These are phyloP conservation scores for Cepaea hortensis DNA, from an alignment of 2,888 invertebrate genomes.

Conservation along the genomic window DNA sequence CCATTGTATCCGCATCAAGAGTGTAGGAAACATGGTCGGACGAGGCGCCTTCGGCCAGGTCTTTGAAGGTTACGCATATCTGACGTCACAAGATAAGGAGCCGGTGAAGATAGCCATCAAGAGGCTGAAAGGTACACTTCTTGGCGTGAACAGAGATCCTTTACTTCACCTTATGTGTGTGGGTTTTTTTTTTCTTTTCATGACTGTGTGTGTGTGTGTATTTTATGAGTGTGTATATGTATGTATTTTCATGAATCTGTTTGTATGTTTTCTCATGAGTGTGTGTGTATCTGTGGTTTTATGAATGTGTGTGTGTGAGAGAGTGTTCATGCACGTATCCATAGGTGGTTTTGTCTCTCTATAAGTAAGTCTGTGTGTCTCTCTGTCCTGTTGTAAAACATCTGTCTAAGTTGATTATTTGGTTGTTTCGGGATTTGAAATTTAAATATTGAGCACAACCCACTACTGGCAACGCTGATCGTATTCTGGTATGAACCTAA, in stretches of 20 bases:
- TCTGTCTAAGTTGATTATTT: too few relatives aligned
- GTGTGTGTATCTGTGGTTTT: not conserved
- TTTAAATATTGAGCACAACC: too few relatives aligned
- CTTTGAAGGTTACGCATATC: constrained; percentile 49
- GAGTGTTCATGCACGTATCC: too few relatives aligned
- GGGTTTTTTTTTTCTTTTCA: too few relatives aligned
- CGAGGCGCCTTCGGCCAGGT: constrained; percentile 60
- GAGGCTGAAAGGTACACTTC: constrained; percentile 44
- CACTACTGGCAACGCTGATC: too few relatives aligned
- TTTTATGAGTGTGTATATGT: too few relatives aligned
- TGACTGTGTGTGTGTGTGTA: too few relatives aligned
- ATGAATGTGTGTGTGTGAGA: not conserved
- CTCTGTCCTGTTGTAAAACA: too few relatives aligned
- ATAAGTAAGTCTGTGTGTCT: not conserved
- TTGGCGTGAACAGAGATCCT: not conserved
- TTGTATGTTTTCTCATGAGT: not conserved
- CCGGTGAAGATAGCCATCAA: constrained; percentile 47
- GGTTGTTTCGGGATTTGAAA: too few relatives aligned
- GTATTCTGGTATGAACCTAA: too few relatives aligned
- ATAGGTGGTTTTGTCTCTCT: not conserved
- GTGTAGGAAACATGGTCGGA: constrained; percentile 55
- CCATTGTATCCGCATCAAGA: constrained; percentile 38
- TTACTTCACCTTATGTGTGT: too few relatives aligned
- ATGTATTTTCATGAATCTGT: not conserved
- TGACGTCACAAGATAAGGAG: constrained; percentile 40